Base-by-base conservation (phyloP, 2,797 vertebrate genomes). In the Chloroceryle inda region DNA sequence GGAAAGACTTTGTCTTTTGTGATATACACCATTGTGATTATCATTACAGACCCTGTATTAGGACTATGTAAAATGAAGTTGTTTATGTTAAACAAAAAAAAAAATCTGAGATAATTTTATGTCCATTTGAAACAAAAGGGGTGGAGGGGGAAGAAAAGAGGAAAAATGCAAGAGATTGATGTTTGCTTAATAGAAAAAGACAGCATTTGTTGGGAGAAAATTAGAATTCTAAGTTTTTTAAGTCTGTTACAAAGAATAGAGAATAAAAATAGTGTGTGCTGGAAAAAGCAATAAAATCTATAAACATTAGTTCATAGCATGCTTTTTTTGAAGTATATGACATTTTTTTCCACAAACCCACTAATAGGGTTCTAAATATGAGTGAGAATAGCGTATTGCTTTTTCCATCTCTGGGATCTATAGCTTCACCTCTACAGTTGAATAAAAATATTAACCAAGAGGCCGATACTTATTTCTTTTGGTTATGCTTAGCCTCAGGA, bases 231-330 rank as follows among this genome's bases (percentile, higher is more conserved):
- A 85, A 67, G 6, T 49, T 89, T 72, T 92, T 87, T 66, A 85
- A 95, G 95, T 95, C 61, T 94, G 85, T 88, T 83, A 78, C 75
- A 91, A 97, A 95, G 79, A 88, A 69, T 45, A 80, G 49, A 80
- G 69, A 89, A 71, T 85, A 88, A 94, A 96, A 94, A 92, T 80
- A 95, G 66, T 94, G 86, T 72, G 74, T 95, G 40, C 35, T 94
- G 91, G 92, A 90, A 94, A 97, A 96, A 92, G 95, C 97, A 97
- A 97, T 98, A 97, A 97, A 96, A 97, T 97, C 97, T 95, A 97
- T 98, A 97, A 97, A 96, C 95, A 96, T 97, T 97, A 98, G 97
- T 97, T 97, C 89, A 93, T 90, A 89, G 49, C 58, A 11, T 95
- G 89, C 96, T 96, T 96, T 94, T 95, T 97, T 89, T 91, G n/a